Evolutionary conservation across 2,888 invertebrate species (phyloP).

Genomic region (Willowsia nigromaculata): DNA sequence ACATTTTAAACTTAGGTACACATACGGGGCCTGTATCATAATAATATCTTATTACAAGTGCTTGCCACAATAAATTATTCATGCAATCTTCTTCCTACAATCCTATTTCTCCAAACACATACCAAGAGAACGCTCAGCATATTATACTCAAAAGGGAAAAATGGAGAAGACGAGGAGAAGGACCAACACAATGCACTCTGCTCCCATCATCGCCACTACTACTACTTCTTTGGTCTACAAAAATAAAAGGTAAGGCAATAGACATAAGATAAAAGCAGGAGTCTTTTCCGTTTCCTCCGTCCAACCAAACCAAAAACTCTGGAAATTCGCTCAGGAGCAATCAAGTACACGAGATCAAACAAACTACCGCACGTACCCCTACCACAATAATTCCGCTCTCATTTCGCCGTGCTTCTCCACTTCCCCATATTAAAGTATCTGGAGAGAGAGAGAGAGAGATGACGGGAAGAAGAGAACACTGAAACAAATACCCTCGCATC

Average conservation of each 20-base stretch:
- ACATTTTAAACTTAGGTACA: conserved; percentile 19
- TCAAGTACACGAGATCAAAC: conserved; percentile 47
- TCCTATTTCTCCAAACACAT: not conserved
- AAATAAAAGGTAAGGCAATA: conserved; percentile 50
- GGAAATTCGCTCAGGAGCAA: conserved; percentile 30
- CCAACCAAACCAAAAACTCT: conserved; percentile 26
- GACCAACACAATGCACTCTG: not conserved
- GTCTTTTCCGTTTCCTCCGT: not conserved
- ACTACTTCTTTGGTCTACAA: conserved; percentile 8
- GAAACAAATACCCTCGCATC: not conserved
- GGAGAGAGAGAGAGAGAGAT: not conserved
- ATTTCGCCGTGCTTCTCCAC: not conserved
- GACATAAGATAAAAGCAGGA: not conserved
- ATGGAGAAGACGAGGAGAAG: not conserved
- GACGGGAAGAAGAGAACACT: not conserved
- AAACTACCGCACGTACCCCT: not conserved
- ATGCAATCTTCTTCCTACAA: conserved; percentile 56
- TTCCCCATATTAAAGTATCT: not conserved
- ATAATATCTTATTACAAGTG: conserved; percentile 66
- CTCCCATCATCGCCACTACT: not conserved
- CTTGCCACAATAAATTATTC: conserved; percentile 69
- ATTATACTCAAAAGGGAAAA: conserved; percentile 17
- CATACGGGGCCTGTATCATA: conserved; percentile 23
- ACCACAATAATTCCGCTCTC: conserved; percentile 28
- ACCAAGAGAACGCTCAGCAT: not conserved